Evolutionary conservation across 2,888 invertebrate species (phyloP).

Genomic region (Ganaspis brasiliensis): DNA sequence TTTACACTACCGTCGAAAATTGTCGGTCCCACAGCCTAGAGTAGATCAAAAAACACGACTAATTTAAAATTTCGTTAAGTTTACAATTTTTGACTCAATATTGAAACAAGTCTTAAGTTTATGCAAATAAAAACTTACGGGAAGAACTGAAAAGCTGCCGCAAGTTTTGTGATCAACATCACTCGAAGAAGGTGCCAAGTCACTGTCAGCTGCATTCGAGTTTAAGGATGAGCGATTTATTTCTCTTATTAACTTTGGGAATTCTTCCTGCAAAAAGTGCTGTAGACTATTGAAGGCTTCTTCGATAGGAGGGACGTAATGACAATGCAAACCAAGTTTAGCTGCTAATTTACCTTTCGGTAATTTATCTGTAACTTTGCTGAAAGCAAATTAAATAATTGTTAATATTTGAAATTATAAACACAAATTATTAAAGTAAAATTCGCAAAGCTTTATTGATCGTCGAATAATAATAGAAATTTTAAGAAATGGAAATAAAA

Average conservation of each 20-base stretch:
- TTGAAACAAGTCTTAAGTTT: too few relatives aligned
- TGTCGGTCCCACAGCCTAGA: too few relatives aligned
- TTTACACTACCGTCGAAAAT: constrained; percentile 18
- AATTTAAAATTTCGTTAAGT: too few relatives aligned
- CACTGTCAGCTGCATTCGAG: constrained; percentile 49
- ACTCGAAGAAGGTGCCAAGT: constrained; percentile 45
- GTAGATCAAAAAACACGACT: too few relatives aligned
- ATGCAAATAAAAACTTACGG: constrained; percentile 67
- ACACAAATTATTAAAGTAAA: neutral
- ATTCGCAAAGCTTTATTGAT: too few relatives aligned
- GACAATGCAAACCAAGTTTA: constrained; percentile 74
- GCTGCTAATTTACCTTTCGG: constrained; percentile 73
- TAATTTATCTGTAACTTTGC: constrained; percentile 73
- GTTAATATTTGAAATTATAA: constrained; percentile 4
- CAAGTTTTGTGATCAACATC: constrained; percentile 65
- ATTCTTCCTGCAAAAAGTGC: constrained; percentile 78
- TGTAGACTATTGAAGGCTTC: constrained; percentile 78
- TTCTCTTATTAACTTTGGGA: constrained; percentile 75
- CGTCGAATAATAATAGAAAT: too few relatives aligned
- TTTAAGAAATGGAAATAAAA: too few relatives aligned
- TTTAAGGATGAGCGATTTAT: constrained; percentile 71
- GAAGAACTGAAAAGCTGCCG: constrained; percentile 75
- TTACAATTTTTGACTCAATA: too few relatives aligned
- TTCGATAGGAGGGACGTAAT: constrained; percentile 76
- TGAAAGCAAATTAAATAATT: constrained; percentile 53